phyloP scores from a whole-genome alignment of 2,888 invertebrate genomes.

The Junonia oenone region DNA sequence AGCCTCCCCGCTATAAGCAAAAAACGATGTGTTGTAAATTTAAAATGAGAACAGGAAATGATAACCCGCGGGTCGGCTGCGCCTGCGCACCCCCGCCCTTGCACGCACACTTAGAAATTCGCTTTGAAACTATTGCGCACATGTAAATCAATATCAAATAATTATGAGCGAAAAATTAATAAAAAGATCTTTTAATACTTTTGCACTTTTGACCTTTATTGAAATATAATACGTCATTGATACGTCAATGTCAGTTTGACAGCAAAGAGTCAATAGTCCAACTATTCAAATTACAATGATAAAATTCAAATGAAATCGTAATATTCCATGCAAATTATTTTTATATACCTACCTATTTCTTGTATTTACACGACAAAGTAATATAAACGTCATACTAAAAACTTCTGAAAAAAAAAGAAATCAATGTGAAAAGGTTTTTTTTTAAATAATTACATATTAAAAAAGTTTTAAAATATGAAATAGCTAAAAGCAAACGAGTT shows the following conservation, averaged over 20 bases:
- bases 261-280: too few relatives aligned
- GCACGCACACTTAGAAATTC: constrained; percentile 42
- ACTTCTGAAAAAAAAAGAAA: too few relatives aligned
- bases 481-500: background rate
- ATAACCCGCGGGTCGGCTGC: constrained; percentile 70
- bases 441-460: too few relatives aligned
- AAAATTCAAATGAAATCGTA: too few relatives aligned
- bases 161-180: background rate
- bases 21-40: constrained; percentile 70
- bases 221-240: background rate
- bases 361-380: too few relatives aligned
- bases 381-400: too few relatives aligned
- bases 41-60: constrained; percentile 78
- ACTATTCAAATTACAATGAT: too few relatives aligned
- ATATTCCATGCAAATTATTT: too few relatives aligned
- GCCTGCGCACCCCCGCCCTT: constrained; percentile 47
- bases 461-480: background rate
- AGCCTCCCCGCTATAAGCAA: constrained; percentile 49
- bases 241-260: too few relatives aligned
- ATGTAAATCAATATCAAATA: background rate
- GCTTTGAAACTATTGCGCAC: constrained; percentile 32
- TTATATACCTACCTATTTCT: too few relatives aligned
- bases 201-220: background rate
- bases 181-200: background rate
- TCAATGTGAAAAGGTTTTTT: too few relatives aligned